Percentiles rank a stretch among this genome's conserved stretches.
Evolutionary conservation across 1,140 invertebrate genomes (phyloP).

Genomic region (Musca domestica): DNA sequence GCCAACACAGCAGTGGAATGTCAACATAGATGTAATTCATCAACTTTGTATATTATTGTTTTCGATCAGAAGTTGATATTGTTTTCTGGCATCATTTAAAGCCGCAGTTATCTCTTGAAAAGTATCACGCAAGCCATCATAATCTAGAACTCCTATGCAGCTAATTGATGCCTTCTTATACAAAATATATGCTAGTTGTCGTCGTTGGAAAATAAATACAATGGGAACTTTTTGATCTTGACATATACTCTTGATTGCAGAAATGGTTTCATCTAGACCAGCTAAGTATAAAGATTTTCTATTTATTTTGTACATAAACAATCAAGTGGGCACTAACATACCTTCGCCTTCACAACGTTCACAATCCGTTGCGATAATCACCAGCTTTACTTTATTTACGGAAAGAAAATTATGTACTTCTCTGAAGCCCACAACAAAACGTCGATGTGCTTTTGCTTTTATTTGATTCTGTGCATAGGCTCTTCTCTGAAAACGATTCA

Average conservation of each 20-base stretch:
- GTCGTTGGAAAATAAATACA: conserved; percentile 39
- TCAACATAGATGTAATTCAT: too few species aligned
- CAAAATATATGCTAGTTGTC: conserved; percentile 40
- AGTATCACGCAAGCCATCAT: conserved; percentile 40
- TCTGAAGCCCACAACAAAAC: conserved; percentile 61
- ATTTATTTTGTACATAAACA: neutral
- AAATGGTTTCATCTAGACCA: conserved; percentile 40
- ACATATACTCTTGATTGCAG: conserved; percentile 37
- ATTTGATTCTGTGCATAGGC: conserved; percentile 61
- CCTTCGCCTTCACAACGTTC: conserved; percentile 39
- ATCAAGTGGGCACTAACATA: conserved; percentile 4
- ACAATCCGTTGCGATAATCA: conserved; percentile 62
- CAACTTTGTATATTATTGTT: neutral
- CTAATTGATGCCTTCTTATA: conserved; percentile 45
- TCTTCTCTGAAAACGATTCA: conserved; percentile 63
- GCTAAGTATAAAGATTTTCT: conserved; percentile 24
- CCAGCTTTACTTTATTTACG: conserved; percentile 60
- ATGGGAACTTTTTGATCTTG: conserved; percentile 39
- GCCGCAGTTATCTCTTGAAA: conserved; percentile 34
- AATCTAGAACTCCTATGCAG: conserved; percentile 46
- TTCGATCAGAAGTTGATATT: conserved; percentile 28
- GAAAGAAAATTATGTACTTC: conserved; percentile 60
- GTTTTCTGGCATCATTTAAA: conserved; percentile 31
- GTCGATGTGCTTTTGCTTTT: conserved; percentile 59
- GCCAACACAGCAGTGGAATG: too few species aligned